These are phyloP conservation scores for Heliconius hermathena DNA, from an alignment of 1,140 invertebrate species.

Conservation along the genomic window DNA sequence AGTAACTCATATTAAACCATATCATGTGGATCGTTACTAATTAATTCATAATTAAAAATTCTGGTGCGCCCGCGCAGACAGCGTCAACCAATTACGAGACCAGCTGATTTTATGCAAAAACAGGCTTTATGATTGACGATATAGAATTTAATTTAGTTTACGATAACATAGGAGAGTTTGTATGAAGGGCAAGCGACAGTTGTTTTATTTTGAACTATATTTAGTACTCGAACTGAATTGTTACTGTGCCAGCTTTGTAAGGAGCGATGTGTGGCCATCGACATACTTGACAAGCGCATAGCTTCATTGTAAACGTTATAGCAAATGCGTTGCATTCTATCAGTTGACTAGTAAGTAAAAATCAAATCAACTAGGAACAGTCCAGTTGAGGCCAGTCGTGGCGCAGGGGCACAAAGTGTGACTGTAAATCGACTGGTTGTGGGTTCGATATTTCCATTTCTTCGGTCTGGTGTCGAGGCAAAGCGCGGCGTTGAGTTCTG, in stretches of 20 bases:
- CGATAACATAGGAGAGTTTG: conserved; percentile 52
- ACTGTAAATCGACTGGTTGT: no score
- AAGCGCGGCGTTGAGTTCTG: no score
- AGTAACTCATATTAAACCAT: conserved; percentile 67
- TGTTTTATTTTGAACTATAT: conserved; percentile 81
- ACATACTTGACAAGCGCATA: conserved; percentile 54
- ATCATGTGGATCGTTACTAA: conserved; percentile 75
- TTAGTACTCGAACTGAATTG: conserved; percentile 76
- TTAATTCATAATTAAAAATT: conserved; percentile 82
- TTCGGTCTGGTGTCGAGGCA: no score
- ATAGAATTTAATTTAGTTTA: conserved; percentile 54
- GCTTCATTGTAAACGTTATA: neutral
- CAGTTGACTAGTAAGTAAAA: neutral
- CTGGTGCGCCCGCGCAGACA: conserved; percentile 75
- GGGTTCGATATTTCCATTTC: no score
- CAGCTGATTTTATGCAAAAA: conserved; percentile 50
- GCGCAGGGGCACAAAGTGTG: no score
- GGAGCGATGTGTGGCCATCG: conserved; percentile 58
- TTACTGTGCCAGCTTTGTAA: conserved; percentile 75
- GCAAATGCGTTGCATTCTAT: neutral
- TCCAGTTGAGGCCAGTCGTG: no score
- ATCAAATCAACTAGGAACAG: neutral
- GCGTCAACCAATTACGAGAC: conserved; percentile 71
- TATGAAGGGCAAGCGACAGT: conserved; percentile 80
- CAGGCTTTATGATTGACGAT: conserved; percentile 51